phyloP scores from a whole-genome alignment of 2,888 invertebrate genomes.

The Dicroscelio sp. region DNA sequence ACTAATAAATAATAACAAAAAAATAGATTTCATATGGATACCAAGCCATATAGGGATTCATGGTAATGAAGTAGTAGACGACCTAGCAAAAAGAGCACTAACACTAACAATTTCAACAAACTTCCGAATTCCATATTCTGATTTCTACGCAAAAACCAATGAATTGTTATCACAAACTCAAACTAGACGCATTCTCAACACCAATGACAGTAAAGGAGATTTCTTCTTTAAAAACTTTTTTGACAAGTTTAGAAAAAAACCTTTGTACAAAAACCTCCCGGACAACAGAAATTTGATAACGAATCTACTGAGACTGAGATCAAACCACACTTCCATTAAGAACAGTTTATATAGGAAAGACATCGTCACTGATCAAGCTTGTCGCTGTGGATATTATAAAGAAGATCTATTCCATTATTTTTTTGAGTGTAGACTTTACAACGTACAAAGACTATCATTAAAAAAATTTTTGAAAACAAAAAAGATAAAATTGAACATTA shows the following conservation, averaged over 20 bases:
- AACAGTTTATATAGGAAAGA: conserved; percentile 42
- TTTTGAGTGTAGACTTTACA: conserved; percentile 39
- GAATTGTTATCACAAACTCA: neutral
- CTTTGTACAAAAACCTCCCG: conserved; percentile 43
- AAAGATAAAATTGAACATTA: neutral
- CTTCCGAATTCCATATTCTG: neutral
- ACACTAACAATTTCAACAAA: neutral
- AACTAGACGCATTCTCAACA: conserved; percentile 9
- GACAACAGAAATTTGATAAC: conserved; percentile 12
- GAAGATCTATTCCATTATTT: conserved; percentile 53
- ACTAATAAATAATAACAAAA: neutral
- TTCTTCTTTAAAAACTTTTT: conserved; percentile 40
- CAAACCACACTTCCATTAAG: conserved; percentile 32
- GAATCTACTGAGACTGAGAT: conserved; percentile 18
- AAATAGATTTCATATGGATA: conserved; percentile 26
- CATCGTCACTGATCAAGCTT: neutral
- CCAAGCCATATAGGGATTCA: conserved; percentile 30
- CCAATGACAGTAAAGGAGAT: neutral
- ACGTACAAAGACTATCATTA: neutral
- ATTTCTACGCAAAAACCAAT: neutral
- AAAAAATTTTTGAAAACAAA: conserved; percentile 2
- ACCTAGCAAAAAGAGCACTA: conserved; percentile 13
- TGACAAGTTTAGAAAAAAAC: neutral
- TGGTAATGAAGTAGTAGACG: conserved; percentile 20
- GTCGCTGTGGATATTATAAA: conserved; percentile 5